These are phyloP conservation scores for Sebastes itinus DNA, from an alignment of 2,797 vertebrate genomes.

Conservation along the genomic window DNA sequence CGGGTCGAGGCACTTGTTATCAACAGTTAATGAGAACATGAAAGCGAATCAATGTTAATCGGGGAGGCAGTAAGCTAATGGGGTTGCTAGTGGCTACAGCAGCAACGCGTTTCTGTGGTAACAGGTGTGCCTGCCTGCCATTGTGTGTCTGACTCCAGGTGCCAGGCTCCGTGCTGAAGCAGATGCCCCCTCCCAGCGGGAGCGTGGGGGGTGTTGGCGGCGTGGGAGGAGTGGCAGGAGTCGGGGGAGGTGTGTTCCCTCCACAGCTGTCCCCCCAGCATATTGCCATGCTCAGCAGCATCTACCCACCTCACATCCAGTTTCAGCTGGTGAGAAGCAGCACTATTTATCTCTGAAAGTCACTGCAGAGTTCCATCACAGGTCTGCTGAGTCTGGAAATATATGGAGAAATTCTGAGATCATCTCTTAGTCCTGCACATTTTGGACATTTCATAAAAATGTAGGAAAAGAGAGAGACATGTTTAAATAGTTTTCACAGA, in stretches of 20 bases:
- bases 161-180: constrained; percentile 97
- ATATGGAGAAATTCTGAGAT: neutral
- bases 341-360: neutral
- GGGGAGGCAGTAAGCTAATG: constrained; percentile 6
- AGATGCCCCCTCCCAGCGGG: constrained; percentile 94
- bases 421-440: neutral
- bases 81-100: constrained; percentile 45
- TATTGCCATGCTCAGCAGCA: constrained; percentile 98
- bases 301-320: constrained; percentile 96
- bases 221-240: constrained; percentile 79
- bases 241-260: constrained; percentile 83
- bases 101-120: constrained; percentile 49
- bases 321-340: constrained; percentile 92
- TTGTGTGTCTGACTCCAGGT: constrained; percentile 82
- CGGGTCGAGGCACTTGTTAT: constrained; percentile 14
- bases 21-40: constrained; percentile 26
- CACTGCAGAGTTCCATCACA: neutral
- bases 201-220: constrained; percentile 86
- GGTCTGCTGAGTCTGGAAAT: neutral
- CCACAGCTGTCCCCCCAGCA: constrained; percentile 98
- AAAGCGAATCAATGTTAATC: constrained; percentile 17
- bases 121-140: constrained; percentile 47
- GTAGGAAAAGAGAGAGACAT: neutral
- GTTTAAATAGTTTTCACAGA: neutral
- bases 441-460: neutral